Evolutionary conservation across 2,888 invertebrate species (phyloP), one percentile per base, ranked within the genome.

Genomic region (Gortyna flavago): DNA sequence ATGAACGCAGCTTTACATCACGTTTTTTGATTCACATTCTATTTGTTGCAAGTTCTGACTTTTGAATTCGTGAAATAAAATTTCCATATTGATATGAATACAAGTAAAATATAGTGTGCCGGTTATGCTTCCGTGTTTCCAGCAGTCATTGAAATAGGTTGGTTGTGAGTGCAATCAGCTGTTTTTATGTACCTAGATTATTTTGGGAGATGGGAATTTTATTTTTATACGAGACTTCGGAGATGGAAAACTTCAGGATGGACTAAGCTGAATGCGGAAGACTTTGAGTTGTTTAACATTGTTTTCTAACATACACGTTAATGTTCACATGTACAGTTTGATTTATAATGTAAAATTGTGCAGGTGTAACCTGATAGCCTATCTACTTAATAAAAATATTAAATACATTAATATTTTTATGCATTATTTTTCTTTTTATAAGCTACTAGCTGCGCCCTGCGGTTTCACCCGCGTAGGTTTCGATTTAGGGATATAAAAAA

Each of bases 31-130:
- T 72, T 38, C 48, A 74, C 68, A 72, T 83, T 83, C 69, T 80
- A 78, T 85, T 83, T 78, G 80, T 66, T 73, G 72, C 76, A 62
- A 77, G 62, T 72, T 64, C 81, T 70, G 64, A 83, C 67, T 83
- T 85, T 83, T 75, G 77, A 83, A 85, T 85, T 75, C 62, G 75
- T 71, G 67, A 85, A 85, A 79, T 73, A 75, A 82, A 82, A 85
- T 85, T 85, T 77, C 77, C 85, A 85, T 85, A 80, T 85, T 83
- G 69, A 81, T 83, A 85, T 72, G 75, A 83, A 83, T 74, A 61
- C 57, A 78, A 44, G 69, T 72, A 83, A 78, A 78, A 82, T 82
- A 82, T 65, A 69, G 77, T 78, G 84, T 78, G 72, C 77, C 70
- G 35, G 70, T 73, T 72, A 62, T 59, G 57, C 32, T 68, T 77